A percentile compares a stretch with the other conserved stretches of the same genome.
These are phyloP conservation scores for Brachionus sp. DNA, from an alignment of 1,140 invertebrate genomes.

Conservation along the genomic window DNA sequence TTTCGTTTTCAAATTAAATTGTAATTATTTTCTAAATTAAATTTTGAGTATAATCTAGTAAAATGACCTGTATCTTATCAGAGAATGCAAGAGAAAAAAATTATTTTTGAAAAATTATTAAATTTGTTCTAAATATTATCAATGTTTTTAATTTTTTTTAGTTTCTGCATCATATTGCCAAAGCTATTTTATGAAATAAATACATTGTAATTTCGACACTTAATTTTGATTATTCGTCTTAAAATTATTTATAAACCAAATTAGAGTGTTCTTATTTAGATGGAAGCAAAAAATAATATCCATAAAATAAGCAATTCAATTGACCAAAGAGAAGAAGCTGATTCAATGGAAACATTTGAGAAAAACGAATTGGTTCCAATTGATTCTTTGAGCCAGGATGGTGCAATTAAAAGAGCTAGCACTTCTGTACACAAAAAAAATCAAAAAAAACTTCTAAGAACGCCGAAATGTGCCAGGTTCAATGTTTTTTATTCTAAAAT, in stretches of 20 bases:
- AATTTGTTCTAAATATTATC: conserved; percentile 41
- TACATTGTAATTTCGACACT: neutral
- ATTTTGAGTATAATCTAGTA: conserved; percentile 1
- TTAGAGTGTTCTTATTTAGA: neutral
- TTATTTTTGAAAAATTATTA: conserved; percentile 21
- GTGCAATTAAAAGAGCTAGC: too few species aligned
- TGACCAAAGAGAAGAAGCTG: neutral
- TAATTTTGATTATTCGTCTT: neutral
- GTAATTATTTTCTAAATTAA: neutral
- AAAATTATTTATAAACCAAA: neutral
- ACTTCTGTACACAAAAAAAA: neutral
- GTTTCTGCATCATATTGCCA: conserved; percentile 18
- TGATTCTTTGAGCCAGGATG: neutral
- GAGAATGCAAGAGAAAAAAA: neutral
- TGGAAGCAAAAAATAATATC: neutral
- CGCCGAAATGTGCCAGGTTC: conserved; percentile 79
- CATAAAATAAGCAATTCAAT: neutral
- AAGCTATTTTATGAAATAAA: neutral
- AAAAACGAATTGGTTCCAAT: neutral
- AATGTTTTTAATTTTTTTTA: conserved; percentile 27
- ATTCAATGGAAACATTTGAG: neutral
- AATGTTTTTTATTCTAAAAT: neutral
- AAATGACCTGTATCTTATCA: conserved; percentile 35
- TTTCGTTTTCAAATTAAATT: neutral
- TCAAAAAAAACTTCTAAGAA: conserved; percentile 62